phyloP scores from a whole-genome alignment of 2,888 invertebrate species.

The Erebia aethiops region DNA sequence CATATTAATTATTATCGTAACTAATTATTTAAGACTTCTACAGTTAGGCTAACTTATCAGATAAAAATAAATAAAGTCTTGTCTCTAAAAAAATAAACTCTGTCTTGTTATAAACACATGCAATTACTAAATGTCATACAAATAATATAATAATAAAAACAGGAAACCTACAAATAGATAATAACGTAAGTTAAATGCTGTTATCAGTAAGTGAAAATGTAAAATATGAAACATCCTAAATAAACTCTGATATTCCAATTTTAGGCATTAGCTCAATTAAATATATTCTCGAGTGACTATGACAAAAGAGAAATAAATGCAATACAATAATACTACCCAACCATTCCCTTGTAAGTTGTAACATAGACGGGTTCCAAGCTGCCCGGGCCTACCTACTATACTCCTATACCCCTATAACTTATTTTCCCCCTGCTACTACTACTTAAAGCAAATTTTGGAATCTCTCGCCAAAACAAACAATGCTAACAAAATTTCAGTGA shows the following conservation, averaged over 20 bases:
- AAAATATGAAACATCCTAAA: constrained; percentile 83
- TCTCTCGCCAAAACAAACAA: no score
- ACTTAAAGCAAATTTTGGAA: no score
- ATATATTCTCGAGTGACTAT: constrained; percentile 82
- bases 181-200: no score
- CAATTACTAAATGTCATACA: no score
- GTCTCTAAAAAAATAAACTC: no score
- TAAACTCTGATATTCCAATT: constrained; percentile 84
- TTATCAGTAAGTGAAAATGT: constrained; percentile 48
- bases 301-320: constrained; percentile 81
- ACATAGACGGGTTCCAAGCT: constrained; percentile 74
- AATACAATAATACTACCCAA: constrained; percentile 80
- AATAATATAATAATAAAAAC: no score
- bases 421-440: no score
- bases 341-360: constrained; percentile 71
- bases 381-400: constrained; percentile 61
- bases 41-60: no score
- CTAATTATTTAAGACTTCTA: neutral
- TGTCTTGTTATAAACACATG: neutral
- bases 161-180: no score
- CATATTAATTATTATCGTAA: no score
- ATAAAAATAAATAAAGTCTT: no score
- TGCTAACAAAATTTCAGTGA: no score
- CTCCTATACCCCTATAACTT: constrained; percentile 43
- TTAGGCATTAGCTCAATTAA: constrained; percentile 82